Conservation (phyloP, 2,797 vertebrate genomes). For the Geotrypetes seraphini region DNA sequence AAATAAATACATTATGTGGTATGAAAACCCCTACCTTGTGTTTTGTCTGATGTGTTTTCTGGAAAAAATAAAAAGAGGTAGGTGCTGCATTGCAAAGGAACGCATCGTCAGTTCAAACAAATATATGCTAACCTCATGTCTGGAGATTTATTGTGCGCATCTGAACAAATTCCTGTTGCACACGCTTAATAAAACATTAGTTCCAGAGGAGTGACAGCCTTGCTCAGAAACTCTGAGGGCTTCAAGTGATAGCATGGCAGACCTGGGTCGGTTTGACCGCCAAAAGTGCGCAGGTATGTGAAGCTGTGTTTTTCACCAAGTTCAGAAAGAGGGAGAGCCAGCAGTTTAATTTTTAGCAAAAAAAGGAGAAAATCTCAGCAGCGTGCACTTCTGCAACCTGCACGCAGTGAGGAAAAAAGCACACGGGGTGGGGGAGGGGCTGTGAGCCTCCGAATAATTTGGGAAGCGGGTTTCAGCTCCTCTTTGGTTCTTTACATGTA, state of each 20-base stretch:
- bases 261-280: too few species aligned
- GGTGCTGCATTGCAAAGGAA: constrained; percentile 36
- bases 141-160: constrained; percentile 15
- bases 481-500: constrained; percentile 50
- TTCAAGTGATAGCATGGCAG: too few species aligned
- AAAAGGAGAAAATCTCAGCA: constrained; percentile 7
- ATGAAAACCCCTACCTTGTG: constrained; percentile 33
- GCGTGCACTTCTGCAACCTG: neutral
- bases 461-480: constrained; percentile 50
- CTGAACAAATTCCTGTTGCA: neutral
- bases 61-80: constrained; percentile 32
- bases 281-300: too few species aligned
- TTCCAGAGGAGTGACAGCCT: neutral
- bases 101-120: constrained; percentile 24
- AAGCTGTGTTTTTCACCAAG: too few species aligned
- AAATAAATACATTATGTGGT: constrained; percentile 74
- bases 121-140: constrained; percentile 9
- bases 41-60: constrained; percentile 46
- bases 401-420: constrained; percentile 20
- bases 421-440: neutral
- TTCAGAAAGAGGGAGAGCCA: constrained; percentile 30
- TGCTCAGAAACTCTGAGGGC: neutral
- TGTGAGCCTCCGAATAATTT: constrained; percentile 30
- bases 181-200: neutral
- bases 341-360: neutral